Base-by-base conservation (phyloP, 2,113 vertebrate species). In the Thamnophis sirtalis region DNA sequence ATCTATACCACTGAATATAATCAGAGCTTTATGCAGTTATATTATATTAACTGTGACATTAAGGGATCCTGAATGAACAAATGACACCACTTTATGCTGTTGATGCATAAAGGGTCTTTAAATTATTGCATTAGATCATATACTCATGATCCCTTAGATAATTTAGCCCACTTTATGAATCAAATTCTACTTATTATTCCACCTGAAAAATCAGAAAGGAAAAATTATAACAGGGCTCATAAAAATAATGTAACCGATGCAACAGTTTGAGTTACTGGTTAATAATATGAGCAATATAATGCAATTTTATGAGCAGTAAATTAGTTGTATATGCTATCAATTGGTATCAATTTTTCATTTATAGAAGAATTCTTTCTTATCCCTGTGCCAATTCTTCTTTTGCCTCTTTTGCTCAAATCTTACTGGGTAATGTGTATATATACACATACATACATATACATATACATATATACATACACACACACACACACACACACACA, bases 401-500 rank as follows among this genome's bases (percentile, higher is more conserved):
- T 80, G 73, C 73, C 19, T 43, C 33, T 43, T 80, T 80, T 43
- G n/a, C n/a, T 33, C 28, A 73, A 33, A 33, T 33, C 63, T 73
- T 73, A 73, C n/a, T 17, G 63, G 58, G 9, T n/a, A n/a, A n/a
- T n/a, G n/a, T n/a, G n/a, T n/a, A n/a, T n/a, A n/a, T n/a, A n/a
- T n/a, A n/a, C n/a, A n/a, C n/a, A n/a, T n/a, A n/a, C n/a, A n/a
- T n/a, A n/a, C n/a, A n/a, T n/a, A n/a, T n/a, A n/a, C 3, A 3
- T 43, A 3, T 43, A 43, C 3, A 3, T 43, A 43, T 43, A 3
- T 43, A 43, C 3, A 3, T 43, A 43, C 3, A 3, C 3, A 43
- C 3, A 3, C 3, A 43, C 3, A 3, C 3, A 43, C 3, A 3
- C 3, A 43, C 3, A 3, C 3, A 43, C 3, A 3, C 3, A 43